A percentile compares a stretch with the other conserved stretches of the same genome.
phyloP scores from a whole-genome alignment of 2,888 invertebrate genomes.

The Mythimna vitellina region DNA sequence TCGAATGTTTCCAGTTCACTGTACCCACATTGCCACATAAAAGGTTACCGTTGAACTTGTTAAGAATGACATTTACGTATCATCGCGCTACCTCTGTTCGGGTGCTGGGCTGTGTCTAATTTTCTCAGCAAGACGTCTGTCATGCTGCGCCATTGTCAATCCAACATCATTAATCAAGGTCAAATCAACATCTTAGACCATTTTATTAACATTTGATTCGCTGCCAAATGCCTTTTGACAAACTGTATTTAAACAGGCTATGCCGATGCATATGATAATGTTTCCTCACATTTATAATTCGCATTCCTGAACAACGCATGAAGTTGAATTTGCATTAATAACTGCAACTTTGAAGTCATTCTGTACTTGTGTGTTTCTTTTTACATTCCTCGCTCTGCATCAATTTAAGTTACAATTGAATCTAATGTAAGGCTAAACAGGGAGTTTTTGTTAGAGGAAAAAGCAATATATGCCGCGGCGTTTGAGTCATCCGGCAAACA shows the following conservation, averaged over 20 bases:
- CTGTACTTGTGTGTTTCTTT: conserved; percentile 11
- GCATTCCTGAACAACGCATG: conserved; percentile 45
- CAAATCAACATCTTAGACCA: conserved; percentile 77
- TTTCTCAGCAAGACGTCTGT: conserved; percentile 81
- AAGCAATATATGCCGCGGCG: conserved; percentile 7
- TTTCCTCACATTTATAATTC: conserved; percentile 51
- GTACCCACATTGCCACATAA: conserved; percentile 35
- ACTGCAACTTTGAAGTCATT: conserved; percentile 44
- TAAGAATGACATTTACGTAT: conserved; percentile 73
- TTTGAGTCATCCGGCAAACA: conserved; percentile 64
- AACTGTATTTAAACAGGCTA: conserved; percentile 39
- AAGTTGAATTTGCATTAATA: conserved; percentile 50
- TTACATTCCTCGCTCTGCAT: conserved; percentile 10
- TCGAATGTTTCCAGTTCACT: conserved; percentile 21
- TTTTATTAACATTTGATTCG: conserved; percentile 80
- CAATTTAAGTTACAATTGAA: conserved; percentile 24
- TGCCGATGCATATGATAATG: conserved; percentile 32
- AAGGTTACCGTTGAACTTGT: conserved; percentile 62
- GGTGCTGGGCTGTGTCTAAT: conserved; percentile 78
- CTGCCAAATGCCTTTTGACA: conserved; percentile 63
- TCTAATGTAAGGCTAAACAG: conserved; percentile 16
- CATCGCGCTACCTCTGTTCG: conserved; percentile 70
- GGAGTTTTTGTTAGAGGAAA: conserved; percentile 2
- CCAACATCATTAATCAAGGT: conserved; percentile 84
- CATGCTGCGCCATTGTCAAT: conserved; percentile 86